Conservation (phyloP, 2,888 invertebrate species). For the Hirtodrosophila trivittata region DNA sequence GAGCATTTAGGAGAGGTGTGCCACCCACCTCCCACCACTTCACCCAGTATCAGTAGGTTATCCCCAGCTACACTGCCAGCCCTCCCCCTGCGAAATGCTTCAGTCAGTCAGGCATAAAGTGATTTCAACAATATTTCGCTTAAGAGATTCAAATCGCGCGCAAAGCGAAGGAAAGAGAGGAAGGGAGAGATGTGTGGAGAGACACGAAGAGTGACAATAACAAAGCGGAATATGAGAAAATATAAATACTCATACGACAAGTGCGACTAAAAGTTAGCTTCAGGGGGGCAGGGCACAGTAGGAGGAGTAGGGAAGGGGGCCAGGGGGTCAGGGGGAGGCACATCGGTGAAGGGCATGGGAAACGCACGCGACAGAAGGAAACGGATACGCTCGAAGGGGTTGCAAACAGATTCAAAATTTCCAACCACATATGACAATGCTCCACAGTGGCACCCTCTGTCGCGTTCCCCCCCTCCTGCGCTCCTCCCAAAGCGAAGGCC, state of each 20-base stretch:
- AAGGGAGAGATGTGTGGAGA: constrained; percentile 17
- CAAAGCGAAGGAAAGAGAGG: constrained; percentile 37
- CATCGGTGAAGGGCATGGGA: constrained; percentile 21
- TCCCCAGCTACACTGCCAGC: not conserved
- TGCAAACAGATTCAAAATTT: constrained; percentile 81
- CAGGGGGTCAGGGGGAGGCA: constrained; percentile 1
- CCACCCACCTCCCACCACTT: not conserved
- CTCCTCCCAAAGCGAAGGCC: too few relatives aligned
- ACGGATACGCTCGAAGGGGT: constrained; percentile 81
- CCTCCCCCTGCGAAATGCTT: constrained; percentile 4
- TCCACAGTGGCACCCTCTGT: constrained; percentile 59
- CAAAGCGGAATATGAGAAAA: constrained; percentile 62
- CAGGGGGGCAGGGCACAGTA: not conserved
- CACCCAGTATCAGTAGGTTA: constrained; percentile 13
- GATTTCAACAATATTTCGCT: constrained; percentile 81
- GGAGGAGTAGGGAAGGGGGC: not conserved
- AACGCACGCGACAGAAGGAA: constrained; percentile 79
- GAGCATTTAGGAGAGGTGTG: constrained; percentile 54
- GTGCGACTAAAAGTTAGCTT: constrained; percentile 30
- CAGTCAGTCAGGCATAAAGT: constrained; percentile 70
- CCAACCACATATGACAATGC: constrained; percentile 81
- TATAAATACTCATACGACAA: constrained; percentile 79
- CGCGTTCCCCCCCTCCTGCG: constrained; percentile 1
- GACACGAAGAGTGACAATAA: constrained; percentile 47
- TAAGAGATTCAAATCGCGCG: constrained; percentile 80